Evolutionary conservation across 2,888 invertebrate genomes (phyloP), one percentile per base, ranked within the genome.

Genomic region (Sesia bembeciformis): DNA sequence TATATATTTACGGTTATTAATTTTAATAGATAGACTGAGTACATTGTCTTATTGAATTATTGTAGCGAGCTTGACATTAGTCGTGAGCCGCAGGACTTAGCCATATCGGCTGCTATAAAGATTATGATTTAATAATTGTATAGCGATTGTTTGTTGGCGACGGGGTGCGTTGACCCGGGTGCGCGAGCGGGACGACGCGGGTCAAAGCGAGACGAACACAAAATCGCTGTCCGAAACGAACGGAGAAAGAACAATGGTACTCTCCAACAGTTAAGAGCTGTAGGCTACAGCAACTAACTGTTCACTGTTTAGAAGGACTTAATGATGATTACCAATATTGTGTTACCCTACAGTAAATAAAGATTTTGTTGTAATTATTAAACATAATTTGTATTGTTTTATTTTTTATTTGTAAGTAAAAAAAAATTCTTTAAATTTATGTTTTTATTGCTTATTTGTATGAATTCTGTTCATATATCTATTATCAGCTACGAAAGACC

Each of bases 211-310:
- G 54, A 58, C 61, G 63, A 61, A 62, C 62, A 69, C 68, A 65
- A 62, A 70, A 65, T 61, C 70, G 68, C 64, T 61, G 61, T 69
- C 75, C 70, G 70, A 70, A 71, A 66, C 67, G 68, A 59, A 66
- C 70, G 70, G 69, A 71, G 65, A 66, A 68, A 59, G 66, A 72
- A 70, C 74, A 74, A 74, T 59, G 60, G 61, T 8, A 46, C 46
- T 7, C 6, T 43, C 43, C n/a, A 43, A 43, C 43, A 43, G 4
- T 43, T 8, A 23, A n/a, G 46, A 8, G 46, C n/a, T 46, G 46
- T 46, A 3, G n/a, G 46, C 8, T 7, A 46, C 8, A 7, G 46
- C 41, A 23, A 46, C 46, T 46, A 46, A 46, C 46, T 46, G 46
- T 43, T 43, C 6, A 43, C 8, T 4, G 43, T 4, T 43, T 43